Percentiles rank a stretch among this genome's conserved stretches.
phyloP scores from a whole-genome alignment of 2,797 vertebrate species.

The Phaenicophaeus curvirostris region DNA sequence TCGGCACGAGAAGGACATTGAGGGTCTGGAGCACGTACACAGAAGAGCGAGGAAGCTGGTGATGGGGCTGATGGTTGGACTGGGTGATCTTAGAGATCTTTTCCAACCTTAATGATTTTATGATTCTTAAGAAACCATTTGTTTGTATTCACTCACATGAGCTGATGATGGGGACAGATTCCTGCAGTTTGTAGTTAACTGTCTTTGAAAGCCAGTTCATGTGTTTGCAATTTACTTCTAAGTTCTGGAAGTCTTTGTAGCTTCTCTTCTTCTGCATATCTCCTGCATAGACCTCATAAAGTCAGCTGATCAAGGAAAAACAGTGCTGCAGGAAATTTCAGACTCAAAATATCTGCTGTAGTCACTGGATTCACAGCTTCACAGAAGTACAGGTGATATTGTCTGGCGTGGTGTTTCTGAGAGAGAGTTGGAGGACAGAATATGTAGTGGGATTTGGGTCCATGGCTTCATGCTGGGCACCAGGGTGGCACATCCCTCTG shows the following conservation, averaged over 20 bases:
- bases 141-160: background rate
- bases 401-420: background rate
- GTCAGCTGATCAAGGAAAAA: background rate
- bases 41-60: too few species aligned
- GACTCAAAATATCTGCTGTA: background rate
- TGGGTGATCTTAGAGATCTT: too few species aligned
- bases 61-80: too few species aligned
- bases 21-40: too few species aligned
- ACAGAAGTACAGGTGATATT: background rate
- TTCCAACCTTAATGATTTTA: too few species aligned
- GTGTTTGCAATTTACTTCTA: background rate
- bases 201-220: background rate
- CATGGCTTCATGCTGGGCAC: accelerated
- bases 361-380: background rate
- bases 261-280: background rate
- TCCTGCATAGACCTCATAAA: background rate
- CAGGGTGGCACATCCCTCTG: background rate
- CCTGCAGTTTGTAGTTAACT: background rate
- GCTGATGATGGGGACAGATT: background rate
- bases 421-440: background rate
- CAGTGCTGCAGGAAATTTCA: background rate
- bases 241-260: background rate
- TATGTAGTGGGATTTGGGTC: background rate
- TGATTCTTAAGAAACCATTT: background rate
- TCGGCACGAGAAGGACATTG: too few species aligned